Conservation (phyloP, 2,113 vertebrate species). For the Monarcha castaneiventris region DNA sequence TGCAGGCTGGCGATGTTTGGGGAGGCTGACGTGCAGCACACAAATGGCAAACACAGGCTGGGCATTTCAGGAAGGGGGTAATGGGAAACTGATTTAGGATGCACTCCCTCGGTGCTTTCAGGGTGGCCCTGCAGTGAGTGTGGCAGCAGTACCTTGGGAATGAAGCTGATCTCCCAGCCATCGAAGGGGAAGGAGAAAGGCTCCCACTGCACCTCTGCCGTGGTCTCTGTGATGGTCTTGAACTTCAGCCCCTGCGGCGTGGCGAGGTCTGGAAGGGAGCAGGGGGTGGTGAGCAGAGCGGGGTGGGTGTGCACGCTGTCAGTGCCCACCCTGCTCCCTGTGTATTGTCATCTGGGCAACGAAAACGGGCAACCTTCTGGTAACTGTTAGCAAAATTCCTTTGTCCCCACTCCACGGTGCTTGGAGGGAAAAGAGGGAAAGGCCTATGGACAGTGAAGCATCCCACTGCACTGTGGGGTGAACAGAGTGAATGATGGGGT, state of each 20-base stretch:
- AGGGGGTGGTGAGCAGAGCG: background rate
- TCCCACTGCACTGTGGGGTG: accelerated
- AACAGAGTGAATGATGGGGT: background rate
- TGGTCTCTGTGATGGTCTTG: constrained; percentile 95
- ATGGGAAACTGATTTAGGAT: background rate
- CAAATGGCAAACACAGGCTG: background rate
- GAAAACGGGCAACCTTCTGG: background rate
- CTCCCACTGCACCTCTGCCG: constrained; percentile 94
- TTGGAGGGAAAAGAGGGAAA: background rate
- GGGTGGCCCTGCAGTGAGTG: background rate
- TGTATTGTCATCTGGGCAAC: background rate
- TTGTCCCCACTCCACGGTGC: accelerated
- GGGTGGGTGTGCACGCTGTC: accelerated
- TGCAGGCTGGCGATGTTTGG: background rate
- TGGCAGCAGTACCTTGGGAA: constrained; percentile 84
- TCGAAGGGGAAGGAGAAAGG: constrained; percentile 92
- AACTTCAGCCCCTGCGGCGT: constrained; percentile 90
- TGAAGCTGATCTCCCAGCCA: constrained; percentile 99
- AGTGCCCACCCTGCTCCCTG: background rate
- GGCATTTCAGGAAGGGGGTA: background rate
- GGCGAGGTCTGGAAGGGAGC: constrained; percentile 87
- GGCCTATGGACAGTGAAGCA: background rate
- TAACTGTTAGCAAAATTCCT: background rate
- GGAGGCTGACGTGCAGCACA: background rate
- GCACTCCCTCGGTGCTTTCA: accelerated